Evolutionary conservation across 2,797 vertebrate genomes (phyloP).

Genomic region (Darevskia nairensis): DNA sequence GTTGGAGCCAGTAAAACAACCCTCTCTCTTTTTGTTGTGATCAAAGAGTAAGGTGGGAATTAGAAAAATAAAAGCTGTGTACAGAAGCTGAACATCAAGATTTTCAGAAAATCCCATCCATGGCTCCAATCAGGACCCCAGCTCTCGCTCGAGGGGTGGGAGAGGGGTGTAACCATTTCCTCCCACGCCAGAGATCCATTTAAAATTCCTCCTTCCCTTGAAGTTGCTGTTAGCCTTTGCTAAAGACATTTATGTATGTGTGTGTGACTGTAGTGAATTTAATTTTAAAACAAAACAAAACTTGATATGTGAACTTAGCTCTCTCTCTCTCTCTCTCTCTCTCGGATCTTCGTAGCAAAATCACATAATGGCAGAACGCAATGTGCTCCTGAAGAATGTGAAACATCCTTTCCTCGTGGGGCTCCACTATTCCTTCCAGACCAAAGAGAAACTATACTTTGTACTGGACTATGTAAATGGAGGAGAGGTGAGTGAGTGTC

Average conservation of each 20-base stretch:
- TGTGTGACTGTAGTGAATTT: not conserved
- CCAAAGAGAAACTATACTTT: conserved; percentile 96
- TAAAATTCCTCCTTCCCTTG: not conserved
- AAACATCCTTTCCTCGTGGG: conserved; percentile 95
- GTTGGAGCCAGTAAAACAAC: no score
- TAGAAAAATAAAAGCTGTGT: no score
- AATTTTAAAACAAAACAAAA: not conserved
- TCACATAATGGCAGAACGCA: conserved; percentile 98
- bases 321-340: not conserved
- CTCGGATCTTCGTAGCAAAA: conserved; percentile 84
- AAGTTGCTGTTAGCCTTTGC: not conserved
- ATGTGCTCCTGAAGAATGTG: conserved; percentile 94
- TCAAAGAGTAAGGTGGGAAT: no score
- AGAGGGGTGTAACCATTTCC: no score
- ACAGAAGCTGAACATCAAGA: no score
- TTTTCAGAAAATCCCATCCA: no score
- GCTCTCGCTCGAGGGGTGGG: no score
- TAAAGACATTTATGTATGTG: not conserved
- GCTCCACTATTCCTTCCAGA: conserved; percentile 97
- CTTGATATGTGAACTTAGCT: not conserved
- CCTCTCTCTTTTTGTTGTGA: no score
- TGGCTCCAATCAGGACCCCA: no score
- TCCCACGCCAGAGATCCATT: not conserved
- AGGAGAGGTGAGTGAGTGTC: conserved; percentile 86
- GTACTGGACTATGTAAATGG: conserved; percentile 98